phyloP scores from a whole-genome alignment of 1,140 invertebrate genomes.

The Drosophila bifasciata region DNA sequence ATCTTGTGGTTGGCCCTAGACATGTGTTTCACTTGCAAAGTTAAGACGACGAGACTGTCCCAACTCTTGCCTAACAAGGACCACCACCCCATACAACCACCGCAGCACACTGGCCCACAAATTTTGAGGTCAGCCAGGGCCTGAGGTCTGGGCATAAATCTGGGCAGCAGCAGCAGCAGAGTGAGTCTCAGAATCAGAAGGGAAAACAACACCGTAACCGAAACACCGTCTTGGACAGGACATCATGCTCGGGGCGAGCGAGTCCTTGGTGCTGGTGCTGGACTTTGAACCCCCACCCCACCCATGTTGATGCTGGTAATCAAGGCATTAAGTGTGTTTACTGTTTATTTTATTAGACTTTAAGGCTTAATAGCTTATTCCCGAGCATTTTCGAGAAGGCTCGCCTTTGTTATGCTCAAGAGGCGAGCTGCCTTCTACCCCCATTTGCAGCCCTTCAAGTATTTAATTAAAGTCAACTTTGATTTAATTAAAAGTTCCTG shows the following conservation, averaged over 20 bases:
- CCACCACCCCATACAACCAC: slow-evolving; percentile 10
- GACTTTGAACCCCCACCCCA: slow-evolving; percentile 46
- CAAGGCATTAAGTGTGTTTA: slow-evolving; percentile 82
- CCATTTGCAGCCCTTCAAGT: slow-evolving; percentile 25
- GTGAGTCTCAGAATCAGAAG: neutral
- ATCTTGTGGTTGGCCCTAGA: slow-evolving; percentile 10
- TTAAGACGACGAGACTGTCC: slow-evolving; percentile 37
- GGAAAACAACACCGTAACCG: slow-evolving; percentile 31
- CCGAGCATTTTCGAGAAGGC: slow-evolving; percentile 19
- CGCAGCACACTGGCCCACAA: slow-evolving; percentile 23
- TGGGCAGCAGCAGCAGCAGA: slow-evolving; percentile 19
- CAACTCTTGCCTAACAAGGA: neutral
- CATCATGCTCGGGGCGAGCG: slow-evolving; percentile 16
- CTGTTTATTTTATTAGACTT: slow-evolving; percentile 82
- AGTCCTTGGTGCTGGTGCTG: slow-evolving; percentile 30
- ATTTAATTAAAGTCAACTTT: slow-evolving; percentile 77
- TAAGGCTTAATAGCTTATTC: slow-evolving; percentile 78
- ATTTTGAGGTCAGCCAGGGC: slow-evolving; percentile 64
- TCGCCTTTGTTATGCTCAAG: slow-evolving; percentile 37
- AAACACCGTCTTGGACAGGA: slow-evolving; percentile 35
- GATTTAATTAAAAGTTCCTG: slow-evolving; percentile 78
- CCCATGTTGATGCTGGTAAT: slow-evolving; percentile 72
- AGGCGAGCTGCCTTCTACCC: too few species aligned
- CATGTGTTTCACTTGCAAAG: slow-evolving; percentile 48
- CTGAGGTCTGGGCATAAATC: slow-evolving; percentile 59